A percentile compares a stretch with the other conserved stretches of the same genome.
phyloP scores from a whole-genome alignment of 2,797 vertebrate genomes.

The Periparus ater region DNA sequence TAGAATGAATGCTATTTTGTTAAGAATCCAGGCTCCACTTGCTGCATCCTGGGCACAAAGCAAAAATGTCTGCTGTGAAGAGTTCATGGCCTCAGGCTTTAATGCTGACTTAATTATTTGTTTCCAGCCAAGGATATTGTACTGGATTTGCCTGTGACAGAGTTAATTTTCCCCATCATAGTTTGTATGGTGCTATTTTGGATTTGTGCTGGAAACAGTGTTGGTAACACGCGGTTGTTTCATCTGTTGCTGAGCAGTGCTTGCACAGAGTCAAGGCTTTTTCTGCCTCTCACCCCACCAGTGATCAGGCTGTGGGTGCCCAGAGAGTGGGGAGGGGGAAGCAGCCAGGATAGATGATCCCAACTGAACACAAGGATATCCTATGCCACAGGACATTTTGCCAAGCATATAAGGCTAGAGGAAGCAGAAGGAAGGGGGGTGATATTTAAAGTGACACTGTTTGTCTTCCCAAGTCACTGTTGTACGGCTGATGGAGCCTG shows the following conservation, averaged over 20 bases:
- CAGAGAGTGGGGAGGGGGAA: rapidly evolving
- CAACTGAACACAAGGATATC: not conserved
- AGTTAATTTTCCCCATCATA: not conserved
- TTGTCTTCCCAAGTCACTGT: not conserved
- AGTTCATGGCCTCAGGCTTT: not conserved
- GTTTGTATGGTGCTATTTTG: not conserved
- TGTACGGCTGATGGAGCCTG: rapidly evolving
- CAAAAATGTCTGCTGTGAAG: not conserved
- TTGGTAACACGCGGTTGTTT: not conserved
- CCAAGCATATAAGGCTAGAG: not conserved
- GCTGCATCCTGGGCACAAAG: not conserved
- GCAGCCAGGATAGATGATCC: not conserved
- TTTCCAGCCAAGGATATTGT: not conserved
- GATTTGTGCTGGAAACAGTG: not conserved
- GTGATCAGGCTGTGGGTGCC: rapidly evolving
- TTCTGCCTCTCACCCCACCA: not conserved
- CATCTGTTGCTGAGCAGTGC: not conserved
- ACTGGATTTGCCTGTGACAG: not conserved
- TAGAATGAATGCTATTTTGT: conserved; percentile 20
- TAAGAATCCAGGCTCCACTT: conserved; percentile 8
- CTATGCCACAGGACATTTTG: rapidly evolving
- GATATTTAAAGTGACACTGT: rapidly evolving
- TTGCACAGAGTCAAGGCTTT: rapidly evolving
- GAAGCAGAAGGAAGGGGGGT: not conserved
- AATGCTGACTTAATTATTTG: not conserved